phyloP scores from a whole-genome alignment of 2,888 invertebrate species.

The Nephrotoma guestfalica region DNA sequence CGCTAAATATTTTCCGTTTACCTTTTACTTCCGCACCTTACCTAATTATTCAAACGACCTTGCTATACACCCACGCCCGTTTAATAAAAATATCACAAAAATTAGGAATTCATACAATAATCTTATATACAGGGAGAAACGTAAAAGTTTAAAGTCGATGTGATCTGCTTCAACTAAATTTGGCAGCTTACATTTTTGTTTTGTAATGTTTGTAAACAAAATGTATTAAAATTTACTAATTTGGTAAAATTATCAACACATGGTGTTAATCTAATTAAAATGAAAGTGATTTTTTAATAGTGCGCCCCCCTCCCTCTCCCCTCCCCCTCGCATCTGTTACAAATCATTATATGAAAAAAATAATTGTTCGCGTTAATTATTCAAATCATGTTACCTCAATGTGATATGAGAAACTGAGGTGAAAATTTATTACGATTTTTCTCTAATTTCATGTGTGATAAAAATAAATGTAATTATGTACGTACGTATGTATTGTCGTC shows the following conservation, averaged over 20 bases:
- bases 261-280: neutral
- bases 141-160: neutral
- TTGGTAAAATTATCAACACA: neutral
- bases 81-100: neutral
- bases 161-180: neutral
- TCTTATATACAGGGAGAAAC: neutral
- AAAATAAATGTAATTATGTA: no score
- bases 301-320: no score
- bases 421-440: neutral
- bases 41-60: neutral
- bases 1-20: neutral
- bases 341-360: neutral
- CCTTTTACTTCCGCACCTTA: neutral
- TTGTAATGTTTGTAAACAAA: neutral
- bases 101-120: neutral
- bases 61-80: neutral
- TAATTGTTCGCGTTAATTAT: neutral
- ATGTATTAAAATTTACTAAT: neutral
- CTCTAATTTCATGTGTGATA: neutral
- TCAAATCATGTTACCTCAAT: neutral
- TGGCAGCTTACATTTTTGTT: neutral
- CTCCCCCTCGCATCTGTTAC: neutral
- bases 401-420: neutral
- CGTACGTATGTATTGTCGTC: no score
- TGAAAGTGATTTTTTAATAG: neutral